Evolutionary conservation across 1,140 invertebrate species (phyloP), one percentile per base, ranked within the genome.

Genomic region (Psix sp.): DNA sequence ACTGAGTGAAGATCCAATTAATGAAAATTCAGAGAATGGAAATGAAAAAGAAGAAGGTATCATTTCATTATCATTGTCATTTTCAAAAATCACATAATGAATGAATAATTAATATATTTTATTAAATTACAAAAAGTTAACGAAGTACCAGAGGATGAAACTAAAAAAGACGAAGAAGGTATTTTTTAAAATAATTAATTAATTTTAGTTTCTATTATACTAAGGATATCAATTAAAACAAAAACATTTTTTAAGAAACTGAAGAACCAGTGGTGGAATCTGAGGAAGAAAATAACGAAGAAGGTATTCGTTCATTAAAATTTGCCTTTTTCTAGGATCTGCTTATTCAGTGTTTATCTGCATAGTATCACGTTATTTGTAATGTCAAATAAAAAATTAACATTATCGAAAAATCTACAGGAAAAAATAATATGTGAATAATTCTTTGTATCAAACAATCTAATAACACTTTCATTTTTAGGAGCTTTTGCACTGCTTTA

Each of bases 231-330:
- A n/a, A n/a, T n/a, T n/a, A n/a, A 45, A 26, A 2, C 13, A 46
- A 46, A 24, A 39, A 31, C 20, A 21, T 42, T 38, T 11, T 49
- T 43, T 39, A 33, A 48, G 46, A 52, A 46, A 24, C 15, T 29
- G 38, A 46, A 38, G 36, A 56, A 1, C 24, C 39, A 9, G 15
- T 40, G n/a, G 6, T 17, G 14, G 68, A 52, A 14, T 2, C 51
- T 17, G 49, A 62, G 9, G 63, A 70, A 31, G 71, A 74, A 49
- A 62, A 68, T 57, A 24, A 65, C 57, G 39, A 68, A 24, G 45
- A 39, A 66, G 56, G 40, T 56, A 56, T 26, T 15, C 29, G 24
- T n/a, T n/a, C n/a, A n/a, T n/a, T n/a, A n/a, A n/a, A n/a, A n/a
- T n/a, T n/a, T n/a, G n/a, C n/a, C n/a, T n/a, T n/a, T n/a, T n/a